Evolutionary conservation across 2,797 vertebrate genomes (phyloP), one percentile per base, ranked within the genome.

Genomic region (Hybognathus amarus): DNA sequence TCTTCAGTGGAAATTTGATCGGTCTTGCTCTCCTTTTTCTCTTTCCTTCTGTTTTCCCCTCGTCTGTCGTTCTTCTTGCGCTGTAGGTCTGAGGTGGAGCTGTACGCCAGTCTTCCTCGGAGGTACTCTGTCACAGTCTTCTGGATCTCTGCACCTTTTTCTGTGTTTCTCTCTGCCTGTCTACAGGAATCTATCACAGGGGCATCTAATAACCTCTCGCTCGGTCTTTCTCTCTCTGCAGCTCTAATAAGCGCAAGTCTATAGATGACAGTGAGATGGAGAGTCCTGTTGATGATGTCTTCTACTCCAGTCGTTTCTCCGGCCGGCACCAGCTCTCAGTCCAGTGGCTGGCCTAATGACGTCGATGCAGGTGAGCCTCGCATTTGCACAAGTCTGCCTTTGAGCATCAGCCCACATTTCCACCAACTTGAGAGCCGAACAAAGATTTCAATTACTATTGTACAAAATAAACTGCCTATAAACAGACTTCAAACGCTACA

Each of bases 181-280:
- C 56, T 75, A 8, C 69, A 27, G 7, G 17, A 68, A 38, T 17
- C 24, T 15, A 22, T 59, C 63, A 40, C 80, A 22, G 66, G 27
- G 27, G 33, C 59, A 61, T 45, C n/a, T 15, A 10, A 27, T 33
- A 11, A 38, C 22, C 11, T 27, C 50, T 36, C 79, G 30, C 79
- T 76, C 80, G 30, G 78, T 76, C 80, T 85, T 15, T 66, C 63
- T 64, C 70, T 61, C n/a, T 73, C 73, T 81, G 82, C 90, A 97
- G 97, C 94, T 96, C 96, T 89, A 97, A 94, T 88, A 97, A 98
- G 93, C 96, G 97, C 89, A 98, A 98, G 92, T 97, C 97, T 66
- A 94, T 98, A 90, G 97, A 98, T 61, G 97, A 98, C 94, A 97
- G 96, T 33, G 97, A 98, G 92, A 94, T 98, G 95, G 97, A 98